Conservation (phyloP, 2,113 vertebrate genomes). For the Xenopus borealis region DNA sequence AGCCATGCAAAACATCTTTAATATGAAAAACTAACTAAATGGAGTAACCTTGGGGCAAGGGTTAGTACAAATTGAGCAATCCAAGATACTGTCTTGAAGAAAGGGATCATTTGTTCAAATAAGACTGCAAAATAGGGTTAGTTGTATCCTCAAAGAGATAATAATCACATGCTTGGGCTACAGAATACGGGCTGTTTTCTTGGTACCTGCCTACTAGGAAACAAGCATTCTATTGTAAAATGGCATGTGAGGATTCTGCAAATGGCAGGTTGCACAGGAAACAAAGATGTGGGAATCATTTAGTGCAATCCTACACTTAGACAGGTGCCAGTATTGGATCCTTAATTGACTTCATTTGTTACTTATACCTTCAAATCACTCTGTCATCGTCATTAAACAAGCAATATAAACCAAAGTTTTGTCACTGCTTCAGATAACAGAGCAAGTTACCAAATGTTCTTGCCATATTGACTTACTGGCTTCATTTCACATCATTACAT, state of each 20-base stretch:
- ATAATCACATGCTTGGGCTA: constrained; percentile 71
- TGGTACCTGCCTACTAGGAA: constrained; percentile 72
- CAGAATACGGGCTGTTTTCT: constrained; percentile 75
- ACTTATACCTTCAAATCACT: constrained; percentile 89
- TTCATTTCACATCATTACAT: constrained; percentile 79
- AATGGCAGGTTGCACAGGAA: constrained; percentile 77
- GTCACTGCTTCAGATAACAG: constrained; percentile 63
- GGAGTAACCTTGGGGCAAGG: constrained; percentile 51
- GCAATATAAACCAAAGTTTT: constrained; percentile 71
- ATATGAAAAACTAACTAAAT: no score
- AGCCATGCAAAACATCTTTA: no score
- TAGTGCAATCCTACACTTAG: constrained; percentile 83
- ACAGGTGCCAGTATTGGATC: constrained; percentile 84
- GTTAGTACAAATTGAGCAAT: constrained; percentile 80
- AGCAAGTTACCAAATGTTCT: constrained; percentile 60
- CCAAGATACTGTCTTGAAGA: constrained; percentile 67
- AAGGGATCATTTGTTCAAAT: constrained; percentile 67
- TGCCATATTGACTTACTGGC: constrained; percentile 77
- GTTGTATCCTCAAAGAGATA: constrained; percentile 69
- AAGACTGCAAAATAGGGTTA: constrained; percentile 63
- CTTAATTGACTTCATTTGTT: constrained; percentile 98
- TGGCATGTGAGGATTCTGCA: constrained; percentile 68
- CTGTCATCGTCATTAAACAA: constrained; percentile 75
- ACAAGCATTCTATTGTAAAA: constrained; percentile 85
- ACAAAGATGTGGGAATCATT: constrained; percentile 82